Base-by-base conservation (phyloP, 1,140 invertebrate genomes). In the Neodiprion pinetum region DNA sequence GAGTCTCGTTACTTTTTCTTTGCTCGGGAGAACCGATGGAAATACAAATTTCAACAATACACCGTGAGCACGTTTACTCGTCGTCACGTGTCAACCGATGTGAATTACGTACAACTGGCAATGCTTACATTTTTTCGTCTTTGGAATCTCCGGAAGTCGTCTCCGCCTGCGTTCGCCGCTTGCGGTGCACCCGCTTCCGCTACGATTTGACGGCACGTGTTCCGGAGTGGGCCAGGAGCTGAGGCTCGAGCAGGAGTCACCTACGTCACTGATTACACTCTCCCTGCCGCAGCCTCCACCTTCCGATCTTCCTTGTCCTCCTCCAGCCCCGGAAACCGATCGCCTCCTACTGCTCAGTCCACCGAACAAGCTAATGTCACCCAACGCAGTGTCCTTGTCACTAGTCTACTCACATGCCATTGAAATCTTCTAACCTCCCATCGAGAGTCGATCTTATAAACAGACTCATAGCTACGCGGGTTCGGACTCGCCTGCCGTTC, bases 101-200 rank as follows among this genome's bases (percentile, higher is more conserved):
- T 40, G 28, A 40, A 40, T 40, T 40, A 40, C 28, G 28, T 40
- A 40, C 1, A 21, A 21, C 28, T 1, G 1, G 5, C 21, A 14
- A 14, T 17, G 88, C 91, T 92, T 89, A 96, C 94, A 92, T 92
- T 95, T 95, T 87, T 94, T 94, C 79, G 93, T 94, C 86, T 96
- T 96, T 7, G 95, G 95, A 79, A 96, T 96, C 89, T 96, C 95
- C 11, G 95, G 95, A 40, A 96, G 87, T 88, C 95, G 95, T 85
- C 95, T 89, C 78, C 95, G 90, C 80, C 93, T 90, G 70, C 95
- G 89, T 82, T 94, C 93, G 12, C 90, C 90, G 61, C 87, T 86
- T 7, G 78, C 81, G 17, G 81, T 76, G 73, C 80, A 84, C 49
- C 81, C 81, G 5, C 83, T 82, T 11, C 77, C 72, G 28, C 76